Base-by-base conservation (phyloP, 2,888 invertebrate genomes). In the Petrophora chlorosata region DNA sequence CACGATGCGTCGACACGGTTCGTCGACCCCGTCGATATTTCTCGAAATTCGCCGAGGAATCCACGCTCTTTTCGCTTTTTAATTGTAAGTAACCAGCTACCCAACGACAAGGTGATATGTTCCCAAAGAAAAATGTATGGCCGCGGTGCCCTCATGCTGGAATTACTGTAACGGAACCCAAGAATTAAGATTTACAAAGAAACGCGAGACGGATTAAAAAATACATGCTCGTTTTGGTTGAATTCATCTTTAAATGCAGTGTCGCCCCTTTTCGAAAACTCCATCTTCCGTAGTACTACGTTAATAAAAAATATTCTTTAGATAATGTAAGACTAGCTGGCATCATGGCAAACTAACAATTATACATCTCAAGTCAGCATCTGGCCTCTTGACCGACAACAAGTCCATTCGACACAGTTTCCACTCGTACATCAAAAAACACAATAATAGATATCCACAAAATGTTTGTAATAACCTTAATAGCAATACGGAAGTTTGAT, bases 11-110 rank as follows among this genome's bases (percentile, higher is more conserved):
- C 83, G 82, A 81, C 82, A 76, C 65, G 76, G 88, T 80, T 82
- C 89, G 78, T 76, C 76, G 87, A 89, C 88, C 88, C 76, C 85
- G 81, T 79, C 84, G 87, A 88, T 88, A 89, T 86, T 88, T 88
- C 88, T 88, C 82, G 86, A 88, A 89, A 89, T 87, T 82, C 82
- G 76, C 79, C 72, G 81, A 75, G 80, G 85, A 87, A 84, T 89
- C 83, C 79, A 72, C 79, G 82, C 78, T 85, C 84, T 87, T 88
- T 85, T 87, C 85, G 86, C 82, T 84, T 88, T 88, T 89, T 89
- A 90, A 89, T 90, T 88, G 88, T 85, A 81, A 78, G 80, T 80
- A 82, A 81, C 80, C 84, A 78, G 80, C 82, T 75, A 80, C 78
- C 77, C 79, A 73, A 67, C 78, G 81, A 82, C 84, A 82, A 84